Conservation (phyloP, 2,113 vertebrate genomes). For the Sialia sialis region DNA sequence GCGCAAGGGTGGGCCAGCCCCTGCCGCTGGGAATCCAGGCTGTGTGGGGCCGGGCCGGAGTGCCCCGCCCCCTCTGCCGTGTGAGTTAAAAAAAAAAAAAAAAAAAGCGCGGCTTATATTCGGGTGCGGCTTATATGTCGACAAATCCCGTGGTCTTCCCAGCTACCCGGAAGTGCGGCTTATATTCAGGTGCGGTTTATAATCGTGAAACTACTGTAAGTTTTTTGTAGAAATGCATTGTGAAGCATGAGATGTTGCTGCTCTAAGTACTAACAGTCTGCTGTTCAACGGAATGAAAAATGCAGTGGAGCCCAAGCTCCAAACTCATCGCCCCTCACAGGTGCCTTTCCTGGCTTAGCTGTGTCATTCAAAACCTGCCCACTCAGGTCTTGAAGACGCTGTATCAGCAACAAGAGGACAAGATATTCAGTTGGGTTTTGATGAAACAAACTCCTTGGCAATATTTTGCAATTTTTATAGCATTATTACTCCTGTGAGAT, state of each 20-base stretch:
- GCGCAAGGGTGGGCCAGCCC: too few relatives aligned
- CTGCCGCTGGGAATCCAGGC: too few relatives aligned
- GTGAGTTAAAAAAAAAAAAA: too few relatives aligned
- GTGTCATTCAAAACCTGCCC: neutral
- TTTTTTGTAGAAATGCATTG: neutral
- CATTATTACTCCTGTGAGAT: neutral
- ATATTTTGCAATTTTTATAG: neutral
- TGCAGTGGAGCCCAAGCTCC: neutral
- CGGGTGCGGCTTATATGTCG: too few relatives aligned
- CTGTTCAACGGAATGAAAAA: neutral
- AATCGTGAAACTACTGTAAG: too few relatives aligned
- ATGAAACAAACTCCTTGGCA: neutral
- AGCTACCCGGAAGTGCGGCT: too few relatives aligned
- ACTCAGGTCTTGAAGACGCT: neutral
- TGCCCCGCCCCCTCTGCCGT: too few relatives aligned
- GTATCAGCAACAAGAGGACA: neutral
- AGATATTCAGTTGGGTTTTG: neutral
- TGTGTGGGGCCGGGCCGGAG: too few relatives aligned
- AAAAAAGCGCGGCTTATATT: too few relatives aligned
- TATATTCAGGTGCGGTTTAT: too few relatives aligned
- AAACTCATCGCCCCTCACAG: neutral
- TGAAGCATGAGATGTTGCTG: neutral
- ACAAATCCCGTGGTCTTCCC: too few relatives aligned
- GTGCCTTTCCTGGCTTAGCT: neutral
- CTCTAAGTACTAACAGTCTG: neutral